phyloP scores from a whole-genome alignment of 2,888 invertebrate genomes.

The Keiferia lycopersicella region DNA sequence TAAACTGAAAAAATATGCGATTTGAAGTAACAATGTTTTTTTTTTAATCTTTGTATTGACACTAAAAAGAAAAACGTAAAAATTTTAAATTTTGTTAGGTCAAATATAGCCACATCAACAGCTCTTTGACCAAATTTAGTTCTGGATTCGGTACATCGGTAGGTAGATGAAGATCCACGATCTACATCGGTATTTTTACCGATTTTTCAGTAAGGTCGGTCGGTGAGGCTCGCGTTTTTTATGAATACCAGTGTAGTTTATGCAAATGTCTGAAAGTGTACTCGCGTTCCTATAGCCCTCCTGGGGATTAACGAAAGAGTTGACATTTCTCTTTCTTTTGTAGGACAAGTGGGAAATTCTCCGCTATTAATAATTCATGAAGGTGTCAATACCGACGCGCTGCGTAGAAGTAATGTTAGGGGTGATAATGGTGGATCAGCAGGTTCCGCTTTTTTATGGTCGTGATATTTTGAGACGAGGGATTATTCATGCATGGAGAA shows the following conservation, averaged over 20 bases:
- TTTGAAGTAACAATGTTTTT: too few relatives aligned
- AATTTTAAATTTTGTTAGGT: too few relatives aligned
- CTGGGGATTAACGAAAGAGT: slow-evolving; percentile 45
- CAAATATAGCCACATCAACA: too few relatives aligned
- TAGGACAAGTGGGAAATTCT: slow-evolving; percentile 54
- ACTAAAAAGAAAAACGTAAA: too few relatives aligned
- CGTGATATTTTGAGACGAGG: not conserved
- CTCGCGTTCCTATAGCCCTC: slow-evolving; percentile 41
- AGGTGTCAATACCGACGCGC: slow-evolving; percentile 44
- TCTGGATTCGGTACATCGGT: too few relatives aligned
- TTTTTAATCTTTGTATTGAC: too few relatives aligned
- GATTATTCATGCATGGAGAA: not conserved
- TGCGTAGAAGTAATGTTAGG: slow-evolving; percentile 29
- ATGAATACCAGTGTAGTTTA: slow-evolving; percentile 48
- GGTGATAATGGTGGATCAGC: slow-evolving; percentile 25
- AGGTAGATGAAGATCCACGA: too few relatives aligned
- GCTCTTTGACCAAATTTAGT: too few relatives aligned
- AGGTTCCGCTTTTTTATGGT: not conserved
- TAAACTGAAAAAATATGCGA: too few relatives aligned
- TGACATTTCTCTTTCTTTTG: slow-evolving; percentile 61
- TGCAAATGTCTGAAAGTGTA: slow-evolving; percentile 41
- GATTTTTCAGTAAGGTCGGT: too few relatives aligned
- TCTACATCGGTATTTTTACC: too few relatives aligned
- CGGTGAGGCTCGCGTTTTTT: slow-evolving; percentile 35
- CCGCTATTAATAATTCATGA: slow-evolving; percentile 64